Percentiles rank a stretch among this genome's conserved stretches.
Conservation (phyloP, 2,113 vertebrate species). For the Pelobates fuscus region DNA sequence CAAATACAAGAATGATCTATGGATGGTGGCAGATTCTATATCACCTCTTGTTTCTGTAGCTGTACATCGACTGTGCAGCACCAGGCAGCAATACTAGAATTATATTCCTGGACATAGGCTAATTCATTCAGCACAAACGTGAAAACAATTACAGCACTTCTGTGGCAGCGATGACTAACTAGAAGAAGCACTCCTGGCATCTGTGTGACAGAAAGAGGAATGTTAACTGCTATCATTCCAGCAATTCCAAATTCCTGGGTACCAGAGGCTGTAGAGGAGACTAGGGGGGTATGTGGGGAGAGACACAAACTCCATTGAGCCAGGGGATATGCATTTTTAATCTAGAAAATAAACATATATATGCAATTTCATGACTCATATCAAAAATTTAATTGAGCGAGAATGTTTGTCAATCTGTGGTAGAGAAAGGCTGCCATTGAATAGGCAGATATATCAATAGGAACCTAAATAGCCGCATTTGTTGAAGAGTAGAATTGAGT, state of each 20-base stretch:
- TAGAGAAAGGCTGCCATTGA: no score
- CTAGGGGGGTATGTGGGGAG: slow-evolving; percentile 8
- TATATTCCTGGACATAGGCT: slow-evolving; percentile 19
- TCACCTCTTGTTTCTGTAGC: slow-evolving; percentile 2
- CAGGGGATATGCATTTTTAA: no score
- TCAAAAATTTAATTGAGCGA: no score
- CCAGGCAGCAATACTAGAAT: background rate
- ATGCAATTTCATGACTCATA: no score
- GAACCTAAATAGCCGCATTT: no score
- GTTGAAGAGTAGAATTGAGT: no score
- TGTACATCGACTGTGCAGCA: background rate
- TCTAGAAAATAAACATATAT: no score
- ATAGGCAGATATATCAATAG: no score
- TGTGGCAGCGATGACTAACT: background rate
- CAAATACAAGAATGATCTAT: background rate
- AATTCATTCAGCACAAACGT: slow-evolving; percentile 31
- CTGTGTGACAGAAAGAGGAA: slow-evolving; percentile 14
- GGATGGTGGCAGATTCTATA: background rate
- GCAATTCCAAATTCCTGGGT: background rate
- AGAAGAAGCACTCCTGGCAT: background rate
- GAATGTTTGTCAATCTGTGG: no score
- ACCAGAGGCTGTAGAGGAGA: background rate
- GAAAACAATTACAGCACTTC: slow-evolving; percentile 42
- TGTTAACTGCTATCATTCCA: slow-evolving; percentile 14
- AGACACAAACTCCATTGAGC: background rate